These are phyloP conservation scores for Chrysina gloriosa DNA, from an alignment of 2,888 invertebrate species.

Conservation along the genomic window DNA sequence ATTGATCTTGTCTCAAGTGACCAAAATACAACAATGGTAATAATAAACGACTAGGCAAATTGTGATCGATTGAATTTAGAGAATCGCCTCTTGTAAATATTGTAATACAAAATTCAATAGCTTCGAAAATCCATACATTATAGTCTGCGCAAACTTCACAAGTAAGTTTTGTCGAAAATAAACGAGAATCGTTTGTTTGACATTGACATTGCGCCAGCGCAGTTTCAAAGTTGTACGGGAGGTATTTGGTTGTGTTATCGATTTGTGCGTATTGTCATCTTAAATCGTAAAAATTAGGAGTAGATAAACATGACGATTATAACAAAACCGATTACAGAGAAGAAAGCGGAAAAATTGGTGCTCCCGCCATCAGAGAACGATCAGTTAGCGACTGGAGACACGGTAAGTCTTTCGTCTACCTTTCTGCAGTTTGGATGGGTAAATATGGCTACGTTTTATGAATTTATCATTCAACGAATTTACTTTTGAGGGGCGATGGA, in stretches of 20 bases:
- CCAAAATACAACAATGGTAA: no score
- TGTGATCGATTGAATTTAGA: no score
- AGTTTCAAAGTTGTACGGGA: conserved; percentile 39
- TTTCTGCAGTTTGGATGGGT: background rate
- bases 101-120: no score
- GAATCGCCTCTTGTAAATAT: no score
- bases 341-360: conserved; percentile 76
- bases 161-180: conserved; percentile 4
- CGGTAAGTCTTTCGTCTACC: conserved; percentile 55
- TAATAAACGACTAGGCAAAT: no score
- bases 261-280: conserved; percentile 17
- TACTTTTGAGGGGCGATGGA: no score
- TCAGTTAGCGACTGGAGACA: conserved; percentile 59
- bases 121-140: no score
- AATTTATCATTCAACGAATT: background rate
- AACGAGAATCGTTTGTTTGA: conserved; percentile 31
- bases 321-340: conserved; percentile 78
- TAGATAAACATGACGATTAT: conserved; percentile 79
- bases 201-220: conserved; percentile 31
- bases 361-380: conserved; percentile 73
- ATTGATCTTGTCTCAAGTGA: no score
- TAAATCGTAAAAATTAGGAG: conserved; percentile 37
- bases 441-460: conserved; percentile 33
- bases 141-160: conserved; percentile 9
- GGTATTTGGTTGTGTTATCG: conserved; percentile 38